A percentile compares a stretch with the other conserved stretches of the same genome.
These are phyloP conservation scores for Megathymus violae DNA, from an alignment of 1,140 invertebrate species.

Conservation along the genomic window DNA sequence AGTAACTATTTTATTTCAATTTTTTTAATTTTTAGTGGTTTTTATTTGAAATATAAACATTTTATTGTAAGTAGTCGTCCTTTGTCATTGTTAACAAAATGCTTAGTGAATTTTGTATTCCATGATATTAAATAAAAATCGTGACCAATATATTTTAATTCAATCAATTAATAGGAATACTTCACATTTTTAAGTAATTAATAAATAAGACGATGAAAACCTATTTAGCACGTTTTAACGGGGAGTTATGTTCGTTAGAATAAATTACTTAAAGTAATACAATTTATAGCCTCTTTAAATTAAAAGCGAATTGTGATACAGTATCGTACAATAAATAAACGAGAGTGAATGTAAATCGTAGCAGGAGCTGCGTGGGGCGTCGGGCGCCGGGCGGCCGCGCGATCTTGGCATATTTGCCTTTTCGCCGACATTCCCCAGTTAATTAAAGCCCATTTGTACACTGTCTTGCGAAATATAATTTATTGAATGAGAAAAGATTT, in stretches of 20 bases:
- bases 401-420: constrained; percentile 72
- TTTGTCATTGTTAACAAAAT: no score
- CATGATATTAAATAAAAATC: no score
- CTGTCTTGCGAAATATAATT: constrained; percentile 76
- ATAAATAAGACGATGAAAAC: background rate
- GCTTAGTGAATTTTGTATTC: no score
- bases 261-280: constrained; percentile 25
- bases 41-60: no score
- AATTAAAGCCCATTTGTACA: constrained; percentile 79
- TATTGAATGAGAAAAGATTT: constrained; percentile 70
- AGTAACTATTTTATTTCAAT: no score
- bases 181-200: no score
- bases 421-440: constrained; percentile 74
- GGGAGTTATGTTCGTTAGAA: constrained; percentile 11
- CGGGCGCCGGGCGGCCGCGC: constrained; percentile 44
- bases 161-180: no score
- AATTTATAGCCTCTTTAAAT: constrained; percentile 36
- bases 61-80: no score
- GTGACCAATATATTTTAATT: no score
- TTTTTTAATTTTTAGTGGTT: no score
- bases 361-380: constrained; percentile 47
- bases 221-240: background rate
- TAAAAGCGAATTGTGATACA: constrained; percentile 50
- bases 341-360: constrained; percentile 72
- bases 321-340: constrained; percentile 63